Base-by-base conservation (phyloP, 2,888 invertebrate genomes). In the Cantharis lateralis region DNA sequence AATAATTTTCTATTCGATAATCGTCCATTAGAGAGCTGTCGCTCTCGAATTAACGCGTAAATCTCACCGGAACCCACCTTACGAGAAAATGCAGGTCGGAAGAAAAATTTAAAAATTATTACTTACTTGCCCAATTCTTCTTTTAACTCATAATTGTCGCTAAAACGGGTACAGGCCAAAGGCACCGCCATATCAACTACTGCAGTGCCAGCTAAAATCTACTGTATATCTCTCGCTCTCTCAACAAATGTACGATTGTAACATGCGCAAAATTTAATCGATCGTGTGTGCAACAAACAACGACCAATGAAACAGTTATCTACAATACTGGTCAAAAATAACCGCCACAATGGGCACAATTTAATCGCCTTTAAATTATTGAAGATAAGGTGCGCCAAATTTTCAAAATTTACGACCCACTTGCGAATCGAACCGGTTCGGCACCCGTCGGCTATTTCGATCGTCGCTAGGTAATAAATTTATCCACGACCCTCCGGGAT, bases 91-190 rank as follows among this genome's bases (percentile, higher is more conserved):
- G 77, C 79, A 64, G 78, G 79, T 78, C 79, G 78, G 76, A 66
- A 79, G 77, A 80, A 72, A 81, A 73, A 80, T 78, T 78, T 80
- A 83, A 82, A 75, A 18, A 62, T 32, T 62, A 63, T 69, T 88
- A 95, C 96, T 94, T 92, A 97, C 96, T 99, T 99, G 90, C 99
- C 99, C 88, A 99, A 93, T 92, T 99, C 99, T 91, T 99, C 99
- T 91, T 99, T 99, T 85, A 99, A 94, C 88, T 99, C 99, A 91
- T 99, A 99, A 91, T 98, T 98, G 91, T 99, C 99, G 90, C 97
- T 98, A 91, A 99, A 99, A 89, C 98, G 96, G 89, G 98, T 98
- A 91, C 96, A 96, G 90, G 95, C 94, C 89, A 94, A 93, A 89
- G 95, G 95, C 89, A 94, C 94, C 91, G 96, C 94, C 96, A 96